Conservation (phyloP, 2,113 vertebrate species). For the Amazona vittata region DNA sequence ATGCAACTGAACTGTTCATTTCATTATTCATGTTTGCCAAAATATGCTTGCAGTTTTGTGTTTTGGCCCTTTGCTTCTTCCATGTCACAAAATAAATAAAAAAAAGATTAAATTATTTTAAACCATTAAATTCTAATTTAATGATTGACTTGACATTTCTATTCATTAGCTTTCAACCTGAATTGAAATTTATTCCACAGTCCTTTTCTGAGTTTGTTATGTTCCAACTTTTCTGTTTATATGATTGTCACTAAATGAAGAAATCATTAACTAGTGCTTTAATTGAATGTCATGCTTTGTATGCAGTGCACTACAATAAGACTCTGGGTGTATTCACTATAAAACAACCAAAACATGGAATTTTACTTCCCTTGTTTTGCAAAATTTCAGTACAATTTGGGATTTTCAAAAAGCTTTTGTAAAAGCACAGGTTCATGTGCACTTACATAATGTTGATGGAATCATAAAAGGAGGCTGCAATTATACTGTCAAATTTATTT, state of each 20-base stretch:
- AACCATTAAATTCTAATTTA: conserved; percentile 59
- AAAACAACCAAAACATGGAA: not conserved
- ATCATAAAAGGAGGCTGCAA: conserved; percentile 34
- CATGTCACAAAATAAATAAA: conserved; percentile 31
- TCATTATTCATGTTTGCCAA: conserved; percentile 21
- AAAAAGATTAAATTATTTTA: conserved; percentile 50
- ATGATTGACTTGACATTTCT: conserved; percentile 45
- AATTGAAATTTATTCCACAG: conserved; percentile 45
- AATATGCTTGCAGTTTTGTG: not conserved
- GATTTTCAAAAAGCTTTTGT: conserved; percentile 11
- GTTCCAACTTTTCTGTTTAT: conserved; percentile 51
- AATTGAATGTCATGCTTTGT: conserved; percentile 45
- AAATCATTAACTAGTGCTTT: conserved; percentile 43
- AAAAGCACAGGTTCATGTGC: not conserved
- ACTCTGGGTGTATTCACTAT: not conserved
- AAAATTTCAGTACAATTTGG: not conserved
- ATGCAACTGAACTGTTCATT: conserved; percentile 3
- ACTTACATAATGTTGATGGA: conserved; percentile 24
- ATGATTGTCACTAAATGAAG: conserved; percentile 38
- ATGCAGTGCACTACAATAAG: not conserved
- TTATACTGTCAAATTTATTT: conserved; percentile 55
- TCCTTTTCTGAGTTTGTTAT: conserved; percentile 39
- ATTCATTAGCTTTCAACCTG: conserved; percentile 48
- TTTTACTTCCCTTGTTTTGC: not conserved
- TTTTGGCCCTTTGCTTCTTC: conserved; percentile 30